phyloP scores from a whole-genome alignment of 2,113 vertebrate species.

The Catharus minimus region DNA sequence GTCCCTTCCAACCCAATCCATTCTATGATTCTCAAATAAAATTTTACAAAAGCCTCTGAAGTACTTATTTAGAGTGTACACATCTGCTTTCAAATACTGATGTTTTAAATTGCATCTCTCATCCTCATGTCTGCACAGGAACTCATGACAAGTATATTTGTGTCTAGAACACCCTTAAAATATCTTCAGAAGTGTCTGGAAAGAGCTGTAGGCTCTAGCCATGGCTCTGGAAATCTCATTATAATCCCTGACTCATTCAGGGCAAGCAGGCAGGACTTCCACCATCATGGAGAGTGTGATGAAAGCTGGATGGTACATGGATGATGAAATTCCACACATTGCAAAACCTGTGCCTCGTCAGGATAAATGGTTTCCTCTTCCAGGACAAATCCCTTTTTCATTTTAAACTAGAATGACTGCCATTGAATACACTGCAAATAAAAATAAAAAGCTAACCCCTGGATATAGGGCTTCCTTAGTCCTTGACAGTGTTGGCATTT shows the following conservation, averaged over 20 bases:
- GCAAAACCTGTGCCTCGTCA: not conserved
- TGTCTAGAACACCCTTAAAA: not conserved
- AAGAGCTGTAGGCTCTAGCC: not conserved
- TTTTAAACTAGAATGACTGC: not conserved
- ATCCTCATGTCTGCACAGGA: not conserved
- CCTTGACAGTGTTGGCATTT: not conserved
- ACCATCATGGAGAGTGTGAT: not conserved
- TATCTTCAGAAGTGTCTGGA: not conserved
- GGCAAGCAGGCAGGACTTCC: not conserved
- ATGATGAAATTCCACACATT: not conserved
- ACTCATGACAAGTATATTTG: not conserved
- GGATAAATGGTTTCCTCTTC: slow-evolving; percentile 1
- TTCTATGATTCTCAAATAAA: not conserved
- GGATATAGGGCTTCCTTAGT: not conserved
- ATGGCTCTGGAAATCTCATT: slow-evolving; percentile 30
- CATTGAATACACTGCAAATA: not conserved
- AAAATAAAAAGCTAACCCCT: not conserved
- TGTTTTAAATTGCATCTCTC: not conserved
- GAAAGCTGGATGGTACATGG: slow-evolving; percentile 20
- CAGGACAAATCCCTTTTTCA: slow-evolving; percentile 14
- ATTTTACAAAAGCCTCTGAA: not conserved
- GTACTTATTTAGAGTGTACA: not conserved
- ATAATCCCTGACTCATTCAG: slow-evolving; percentile 4
- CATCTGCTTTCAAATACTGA: not conserved
- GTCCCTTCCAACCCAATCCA: not conserved